These are phyloP conservation scores for Ceratotherium simum DNA, from an alignment of 2,113 vertebrate genomes.

Conservation along the genomic window DNA sequence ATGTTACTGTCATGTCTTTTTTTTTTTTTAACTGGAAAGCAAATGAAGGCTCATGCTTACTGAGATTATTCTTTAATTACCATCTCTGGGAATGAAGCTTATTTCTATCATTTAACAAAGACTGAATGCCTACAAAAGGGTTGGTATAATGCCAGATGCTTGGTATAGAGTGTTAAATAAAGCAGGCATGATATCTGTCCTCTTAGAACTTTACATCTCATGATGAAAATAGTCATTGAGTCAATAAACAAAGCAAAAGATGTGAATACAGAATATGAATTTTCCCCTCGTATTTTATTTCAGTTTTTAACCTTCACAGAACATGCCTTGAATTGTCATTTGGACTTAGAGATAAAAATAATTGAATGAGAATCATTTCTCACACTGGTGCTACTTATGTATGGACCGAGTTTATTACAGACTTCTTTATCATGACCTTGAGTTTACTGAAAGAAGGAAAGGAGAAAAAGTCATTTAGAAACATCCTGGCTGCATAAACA, in stretches of 20 bases:
- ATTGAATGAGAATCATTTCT: background rate
- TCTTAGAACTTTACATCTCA: background rate
- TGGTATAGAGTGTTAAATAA: background rate
- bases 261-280: background rate
- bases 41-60: background rate
- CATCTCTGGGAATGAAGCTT: background rate
- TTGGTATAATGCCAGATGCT: background rate
- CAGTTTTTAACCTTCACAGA: background rate
- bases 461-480: background rate
- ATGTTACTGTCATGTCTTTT: background rate
- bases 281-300: background rate
- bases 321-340: background rate
- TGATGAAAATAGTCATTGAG: background rate
- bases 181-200: background rate
- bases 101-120: background rate
- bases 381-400: background rate
- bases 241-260: background rate
- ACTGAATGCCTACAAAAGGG: background rate
- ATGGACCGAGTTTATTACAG: background rate
- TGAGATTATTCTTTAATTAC: background rate
- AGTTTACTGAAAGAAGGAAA: background rate
- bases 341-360: background rate
- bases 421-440: background rate
- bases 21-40: background rate
- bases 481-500: background rate